These are phyloP conservation scores for Synergus gifuensis DNA, from an alignment of 2,888 invertebrate genomes.

Conservation along the genomic window DNA sequence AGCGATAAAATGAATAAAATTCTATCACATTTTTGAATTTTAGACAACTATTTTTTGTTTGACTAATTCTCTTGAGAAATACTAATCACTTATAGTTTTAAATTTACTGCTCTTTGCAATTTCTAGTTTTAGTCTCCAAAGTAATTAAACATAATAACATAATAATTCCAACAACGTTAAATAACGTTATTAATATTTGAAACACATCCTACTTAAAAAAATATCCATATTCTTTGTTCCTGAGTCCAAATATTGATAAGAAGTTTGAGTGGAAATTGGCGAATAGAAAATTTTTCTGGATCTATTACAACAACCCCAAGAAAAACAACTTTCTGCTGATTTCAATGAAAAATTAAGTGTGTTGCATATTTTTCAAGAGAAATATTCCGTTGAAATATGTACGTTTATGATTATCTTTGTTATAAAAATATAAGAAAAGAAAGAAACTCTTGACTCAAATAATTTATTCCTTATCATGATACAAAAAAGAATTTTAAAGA, in stretches of 20 bases:
- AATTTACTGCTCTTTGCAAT: background rate
- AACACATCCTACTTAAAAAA: background rate
- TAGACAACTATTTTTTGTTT: background rate
- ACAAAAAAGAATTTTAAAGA: background rate
- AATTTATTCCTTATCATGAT: background rate
- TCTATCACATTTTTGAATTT: background rate
- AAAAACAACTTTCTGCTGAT: background rate
- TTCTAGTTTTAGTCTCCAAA: background rate
- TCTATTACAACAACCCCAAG: background rate
- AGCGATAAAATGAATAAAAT: background rate
- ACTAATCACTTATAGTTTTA: background rate
- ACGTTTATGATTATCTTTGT: constrained; percentile 5
- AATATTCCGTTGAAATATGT: constrained; percentile 13
- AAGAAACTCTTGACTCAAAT: background rate
- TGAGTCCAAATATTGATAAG: background rate
- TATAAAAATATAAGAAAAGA: constrained; percentile 26
- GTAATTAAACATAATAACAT: background rate
- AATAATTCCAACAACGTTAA: background rate
- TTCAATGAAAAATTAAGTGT: constrained; percentile 4
- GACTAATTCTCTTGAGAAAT: background rate
- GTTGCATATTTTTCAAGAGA: constrained; percentile 17
- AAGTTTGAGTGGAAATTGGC: background rate
- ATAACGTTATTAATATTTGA: background rate
- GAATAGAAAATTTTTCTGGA: background rate
- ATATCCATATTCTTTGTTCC: background rate